Evolutionary conservation across 2,888 invertebrate genomes (phyloP), one percentile per base, ranked within the genome.

Genomic region (Selenia dentaria): DNA sequence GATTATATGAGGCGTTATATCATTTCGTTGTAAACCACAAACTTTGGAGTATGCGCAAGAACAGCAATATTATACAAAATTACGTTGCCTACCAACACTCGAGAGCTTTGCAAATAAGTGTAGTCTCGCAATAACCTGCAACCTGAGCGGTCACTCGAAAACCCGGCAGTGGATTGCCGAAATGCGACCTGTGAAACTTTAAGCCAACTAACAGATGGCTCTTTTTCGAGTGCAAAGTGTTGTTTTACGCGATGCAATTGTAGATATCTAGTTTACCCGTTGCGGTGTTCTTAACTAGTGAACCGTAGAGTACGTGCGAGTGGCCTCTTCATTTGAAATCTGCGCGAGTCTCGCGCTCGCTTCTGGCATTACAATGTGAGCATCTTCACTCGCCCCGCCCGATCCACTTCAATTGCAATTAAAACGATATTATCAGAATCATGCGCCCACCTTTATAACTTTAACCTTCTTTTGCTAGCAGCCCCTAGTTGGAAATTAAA

Each of bases 21-120:
- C n/a, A n/a, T n/a, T n/a, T n/a, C n/a, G n/a, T n/a, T n/a, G n/a
- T n/a, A n/a, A 42, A 46, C 16, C 35, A 44, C 40, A 51, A 54
- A 54, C 54, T 59, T 43, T 27, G 34, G 25, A 51, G 40, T 42
- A 46, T 47, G 51, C 47, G 50, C 35, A 50, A 45, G 51, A 70
- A 71, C 67, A 71, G 69, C 67, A 69, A 77, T 80, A 80, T 82
- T 78, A 74, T 78, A 80, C 41, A 62, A 83, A 83, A 83, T 84
- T 71, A 74, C 65, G 64, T 61, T 65, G 67, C 68, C 69, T 78
- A 77, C 79, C 4, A 73, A 70, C 76, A 71, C 56, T 82, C 76
- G 76, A 85, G 86, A 83, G 84, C 67, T 78, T 67, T 47, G 70
- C 79, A 87, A 87, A 88, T 74, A 85, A 77, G 70, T 69, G 71